Evolutionary conservation across 2,888 invertebrate genomes (phyloP).

Genomic region (Teinopalpus imperialis): DNA sequence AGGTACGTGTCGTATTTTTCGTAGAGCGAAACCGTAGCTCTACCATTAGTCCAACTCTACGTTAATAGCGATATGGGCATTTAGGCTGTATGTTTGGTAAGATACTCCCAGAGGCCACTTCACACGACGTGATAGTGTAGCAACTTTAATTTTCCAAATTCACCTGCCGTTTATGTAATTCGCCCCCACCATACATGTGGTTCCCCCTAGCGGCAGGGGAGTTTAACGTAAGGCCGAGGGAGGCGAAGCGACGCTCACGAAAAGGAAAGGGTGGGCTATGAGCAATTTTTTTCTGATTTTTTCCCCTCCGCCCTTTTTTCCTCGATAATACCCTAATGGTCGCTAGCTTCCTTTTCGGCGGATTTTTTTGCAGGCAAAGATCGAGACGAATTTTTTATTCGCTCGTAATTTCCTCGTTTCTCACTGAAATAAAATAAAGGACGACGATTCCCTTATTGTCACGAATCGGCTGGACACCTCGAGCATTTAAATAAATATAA

Average conservation of each 20-base stretch:
- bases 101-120: constrained; percentile 36
- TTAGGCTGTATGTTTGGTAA: constrained; percentile 13
- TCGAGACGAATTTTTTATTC: constrained; percentile 76
- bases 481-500: no score
- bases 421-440: constrained; percentile 48
- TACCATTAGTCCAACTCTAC: constrained; percentile 56
- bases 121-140: constrained; percentile 47
- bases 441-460: background rate
- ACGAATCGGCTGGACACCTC: no score
- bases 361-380: constrained; percentile 69
- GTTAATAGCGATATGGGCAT: background rate
- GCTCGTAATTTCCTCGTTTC: constrained; percentile 73
- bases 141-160: constrained; percentile 79
- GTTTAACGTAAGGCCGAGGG: constrained; percentile 68
- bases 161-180: constrained; percentile 77
- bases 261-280: constrained; percentile 77
- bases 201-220: constrained; percentile 55
- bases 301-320: constrained; percentile 66
- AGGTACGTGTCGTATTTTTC: constrained; percentile 25
- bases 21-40: constrained; percentile 21
- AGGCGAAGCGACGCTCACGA: constrained; percentile 68
- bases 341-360: constrained; percentile 78
- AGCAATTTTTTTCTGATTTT: constrained; percentile 78
- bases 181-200: constrained; percentile 61
- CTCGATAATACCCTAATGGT: constrained; percentile 82